Base-by-base conservation (phyloP, 2,113 vertebrate species). In the Saccopteryx leptura region DNA sequence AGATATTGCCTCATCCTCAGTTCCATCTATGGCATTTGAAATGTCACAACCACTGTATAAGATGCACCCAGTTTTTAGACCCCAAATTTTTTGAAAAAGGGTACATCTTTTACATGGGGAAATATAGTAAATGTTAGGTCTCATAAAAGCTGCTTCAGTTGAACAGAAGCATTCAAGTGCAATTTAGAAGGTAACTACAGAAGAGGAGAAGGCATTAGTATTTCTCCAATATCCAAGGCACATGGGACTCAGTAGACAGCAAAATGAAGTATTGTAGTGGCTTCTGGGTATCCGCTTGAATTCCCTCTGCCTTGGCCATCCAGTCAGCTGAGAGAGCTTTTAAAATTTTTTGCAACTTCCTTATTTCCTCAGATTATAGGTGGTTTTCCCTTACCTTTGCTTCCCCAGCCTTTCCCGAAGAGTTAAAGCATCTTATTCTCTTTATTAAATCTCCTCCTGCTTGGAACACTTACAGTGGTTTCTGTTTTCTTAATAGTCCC, bases 361-460 rank as follows among this genome's bases (percentile, higher is more conserved):
- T 95, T 88, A 52, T 90, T 91, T 88, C 82, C 39, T 72, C 48
- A 78, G 31, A 52, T 66, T 60, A 66, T 58, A 81, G 26, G 26
- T 81, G 33, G 52, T 23, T 82, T 71, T 14, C 33, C 76, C 39
- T 88, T 28, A 72, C n/a, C 12, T 91, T 95, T 74, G 71, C 18
- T 95, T n/a, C 72, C 69, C 33, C 48, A 87, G 9, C 31, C n/a
- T 24, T 90, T 92, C 54, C 61, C 54, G 11, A 90, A 50, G 46
- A 76, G 12, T n/a, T 81, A 17, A 81, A 31, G 15, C 69, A 28
- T 52, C 31, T 50, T 71, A 86, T 39, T 65, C 33, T 14, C 19
- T 2, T 0, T 52, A 46, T 89, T 89, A 81, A 92, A 76, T 33
- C 17, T 48, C 71, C 19, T 84, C 33, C 52, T 87, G 63, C 31